Evolutionary conservation across 2,113 vertebrate species (phyloP).

Genomic region (Notarius quadriscutis): DNA sequence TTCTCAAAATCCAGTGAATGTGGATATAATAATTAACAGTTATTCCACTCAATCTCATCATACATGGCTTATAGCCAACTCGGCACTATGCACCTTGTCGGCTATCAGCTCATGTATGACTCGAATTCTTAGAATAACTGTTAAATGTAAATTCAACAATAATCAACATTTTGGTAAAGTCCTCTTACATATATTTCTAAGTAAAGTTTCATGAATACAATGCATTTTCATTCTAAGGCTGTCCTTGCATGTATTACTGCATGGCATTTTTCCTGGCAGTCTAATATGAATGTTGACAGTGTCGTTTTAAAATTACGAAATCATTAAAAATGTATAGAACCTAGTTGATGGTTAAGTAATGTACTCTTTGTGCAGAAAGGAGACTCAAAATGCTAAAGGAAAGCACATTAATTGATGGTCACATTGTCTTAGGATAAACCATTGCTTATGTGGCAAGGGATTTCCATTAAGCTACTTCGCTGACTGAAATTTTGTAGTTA

Average conservation of each 20-base stretch:
- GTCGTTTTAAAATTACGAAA: neutral
- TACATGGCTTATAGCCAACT: no score
- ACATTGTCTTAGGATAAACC: neutral
- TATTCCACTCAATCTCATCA: no score
- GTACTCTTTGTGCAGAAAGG: neutral
- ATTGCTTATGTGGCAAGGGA: neutral
- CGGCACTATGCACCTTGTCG: no score
- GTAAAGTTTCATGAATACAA: neutral
- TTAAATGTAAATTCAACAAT: neutral
- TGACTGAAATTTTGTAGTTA: neutral
- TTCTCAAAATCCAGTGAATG: no score
- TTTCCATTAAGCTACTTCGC: neutral
- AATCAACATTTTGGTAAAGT: neutral
- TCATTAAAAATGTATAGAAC: neutral
- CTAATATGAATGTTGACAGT: neutral
- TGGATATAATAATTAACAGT: no score
- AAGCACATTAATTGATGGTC: neutral
- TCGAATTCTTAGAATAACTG: no score
- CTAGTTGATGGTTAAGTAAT: neutral
- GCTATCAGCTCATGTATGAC: no score
- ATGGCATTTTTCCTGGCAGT: neutral
- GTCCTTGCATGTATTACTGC: neutral
- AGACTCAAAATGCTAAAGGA: neutral
- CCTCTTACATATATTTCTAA: neutral
- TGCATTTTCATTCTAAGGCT: neutral